Base-by-base conservation (phyloP, 2,797 vertebrate genomes). In the Hypotaenidia philippensis region DNA sequence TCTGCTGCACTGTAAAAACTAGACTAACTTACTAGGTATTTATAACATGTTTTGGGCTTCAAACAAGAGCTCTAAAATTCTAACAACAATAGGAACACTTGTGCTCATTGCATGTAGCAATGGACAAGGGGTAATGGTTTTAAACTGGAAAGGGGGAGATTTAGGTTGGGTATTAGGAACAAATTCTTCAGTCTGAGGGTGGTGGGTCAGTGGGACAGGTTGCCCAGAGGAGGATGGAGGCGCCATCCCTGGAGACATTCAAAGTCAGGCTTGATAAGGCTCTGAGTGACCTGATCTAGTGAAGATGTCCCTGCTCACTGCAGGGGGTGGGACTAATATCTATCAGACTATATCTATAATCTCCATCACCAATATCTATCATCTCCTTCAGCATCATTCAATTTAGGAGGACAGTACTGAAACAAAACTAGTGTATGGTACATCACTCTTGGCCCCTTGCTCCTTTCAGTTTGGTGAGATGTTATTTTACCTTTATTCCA, bases 401-500 rank as follows among this genome's bases (percentile, higher is more conserved):
- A 6, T 50, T n/a, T 2, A 11, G 10, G n/a, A 40, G 25, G 19
- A 36, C 38, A 74, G 27, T 7, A 64, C 11, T 57, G 57, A 78
- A 41, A 47, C 7, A 44, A 44, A 13, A 68, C 49, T 49, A 7
- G 12, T 32, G n/a, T 21, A 55, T 71, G 36, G 41, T 52, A 26
- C 22, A 36, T 61, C 32, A 19, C 23, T 49, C 44, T 74, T 23
- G 57, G 36, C 40, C 34, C 47, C 27, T 52, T 66, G 38, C 15
- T 55, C 38, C 45, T 66, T 56, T 34, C 69, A 34, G 41, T 25
- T 77, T 29, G 34, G 4, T 55, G 23, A 70, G 22, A 38, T 56
- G 10, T 20, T 59, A 56, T 31, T 98, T 97, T 98, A 99, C 99
- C 99, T 96, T 98, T 99, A 91, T 99, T 99, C 99, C 99, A 99